Conservation (phyloP, 2,797 vertebrate genomes). For the Cyprinodon diabolis region DNA sequence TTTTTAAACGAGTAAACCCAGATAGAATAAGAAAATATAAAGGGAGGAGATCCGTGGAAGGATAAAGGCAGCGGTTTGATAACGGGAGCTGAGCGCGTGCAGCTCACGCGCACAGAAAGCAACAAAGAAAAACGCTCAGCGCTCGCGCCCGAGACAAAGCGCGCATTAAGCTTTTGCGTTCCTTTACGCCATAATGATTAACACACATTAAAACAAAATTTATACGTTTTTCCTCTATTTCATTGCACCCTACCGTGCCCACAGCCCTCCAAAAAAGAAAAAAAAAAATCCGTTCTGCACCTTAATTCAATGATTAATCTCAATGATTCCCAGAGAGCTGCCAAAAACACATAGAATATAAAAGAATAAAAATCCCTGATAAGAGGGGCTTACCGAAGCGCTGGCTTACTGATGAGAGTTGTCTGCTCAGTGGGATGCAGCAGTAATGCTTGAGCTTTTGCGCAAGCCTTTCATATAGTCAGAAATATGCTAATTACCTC, state of each 20-base stretch:
- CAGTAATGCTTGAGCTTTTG: slow-evolving; percentile 69
- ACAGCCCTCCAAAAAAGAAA: background rate
- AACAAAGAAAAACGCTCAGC: slow-evolving; percentile 61
- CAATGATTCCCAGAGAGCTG: background rate
- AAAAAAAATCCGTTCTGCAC: background rate
- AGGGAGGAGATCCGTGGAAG: background rate
- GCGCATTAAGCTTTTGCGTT: background rate
- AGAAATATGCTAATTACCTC: slow-evolving; percentile 77
- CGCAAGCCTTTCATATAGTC: slow-evolving; percentile 73
- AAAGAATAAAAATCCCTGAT: background rate
- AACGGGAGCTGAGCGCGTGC: slow-evolving; percentile 35
- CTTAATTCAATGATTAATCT: background rate
- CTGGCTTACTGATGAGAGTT: slow-evolving; percentile 42
- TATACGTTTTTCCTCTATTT: too few relatives aligned
- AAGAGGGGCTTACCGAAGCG: slow-evolving; percentile 66
- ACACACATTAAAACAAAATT: background rate
- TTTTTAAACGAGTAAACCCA: background rate
- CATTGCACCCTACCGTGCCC: background rate
- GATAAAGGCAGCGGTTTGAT: slow-evolving; percentile 13
- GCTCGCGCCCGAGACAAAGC: slow-evolving; percentile 36
- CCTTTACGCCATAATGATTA: background rate
- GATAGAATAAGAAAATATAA: too few relatives aligned
- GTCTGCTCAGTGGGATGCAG: slow-evolving; percentile 65
- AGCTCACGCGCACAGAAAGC: slow-evolving; percentile 9
- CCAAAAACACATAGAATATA: background rate